Percentiles rank a stretch among this genome's conserved stretches.
Evolutionary conservation across 92 coral and sea anemone genomes (phyloP).

Genomic region (Pocillopora meandrina): DNA sequence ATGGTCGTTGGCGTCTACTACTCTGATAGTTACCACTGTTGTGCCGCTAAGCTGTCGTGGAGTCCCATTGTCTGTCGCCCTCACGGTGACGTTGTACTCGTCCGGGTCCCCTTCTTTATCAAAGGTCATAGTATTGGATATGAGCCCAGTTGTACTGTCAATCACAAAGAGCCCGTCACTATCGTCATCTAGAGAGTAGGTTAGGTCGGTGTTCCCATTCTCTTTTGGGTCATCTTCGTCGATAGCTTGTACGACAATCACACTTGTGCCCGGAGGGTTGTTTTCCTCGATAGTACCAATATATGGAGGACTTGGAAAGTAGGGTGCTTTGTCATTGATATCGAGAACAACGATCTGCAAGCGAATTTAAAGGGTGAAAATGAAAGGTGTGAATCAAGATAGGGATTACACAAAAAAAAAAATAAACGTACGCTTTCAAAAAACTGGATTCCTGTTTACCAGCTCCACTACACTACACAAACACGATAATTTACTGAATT

Average conservation of each 20-base stretch:
- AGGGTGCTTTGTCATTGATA: constrained; percentile 79
- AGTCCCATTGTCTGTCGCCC: constrained; percentile 80
- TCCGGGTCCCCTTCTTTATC: constrained; percentile 65
- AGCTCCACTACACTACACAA: too few species aligned
- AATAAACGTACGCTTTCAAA: too few species aligned
- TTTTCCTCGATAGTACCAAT: constrained; percentile 68
- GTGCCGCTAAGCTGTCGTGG: constrained; percentile 64
- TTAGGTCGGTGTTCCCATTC: constrained; percentile 66
- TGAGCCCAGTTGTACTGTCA: constrained; percentile 61
- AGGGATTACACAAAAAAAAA: neutral
- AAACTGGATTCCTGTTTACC: too few species aligned
- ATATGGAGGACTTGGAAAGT: constrained; percentile 86
- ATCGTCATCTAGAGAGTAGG: constrained; percentile 74
- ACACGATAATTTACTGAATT: too few species aligned
- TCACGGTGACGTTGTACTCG: constrained; percentile 63
- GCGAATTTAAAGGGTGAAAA: neutral
- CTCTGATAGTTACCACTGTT: constrained; percentile 53
- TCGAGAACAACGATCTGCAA: constrained; percentile 54
- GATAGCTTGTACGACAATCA: constrained; percentile 79
- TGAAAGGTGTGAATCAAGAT: neutral
- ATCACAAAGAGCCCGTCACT: constrained; percentile 68
- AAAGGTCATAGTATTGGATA: constrained; percentile 51
- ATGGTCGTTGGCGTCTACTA: constrained; percentile 80
- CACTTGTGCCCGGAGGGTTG: constrained; percentile 72
- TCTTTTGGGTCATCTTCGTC: constrained; percentile 79